Conservation (phyloP, 2,113 vertebrate genomes). For the Saccopteryx bilineata region DNA sequence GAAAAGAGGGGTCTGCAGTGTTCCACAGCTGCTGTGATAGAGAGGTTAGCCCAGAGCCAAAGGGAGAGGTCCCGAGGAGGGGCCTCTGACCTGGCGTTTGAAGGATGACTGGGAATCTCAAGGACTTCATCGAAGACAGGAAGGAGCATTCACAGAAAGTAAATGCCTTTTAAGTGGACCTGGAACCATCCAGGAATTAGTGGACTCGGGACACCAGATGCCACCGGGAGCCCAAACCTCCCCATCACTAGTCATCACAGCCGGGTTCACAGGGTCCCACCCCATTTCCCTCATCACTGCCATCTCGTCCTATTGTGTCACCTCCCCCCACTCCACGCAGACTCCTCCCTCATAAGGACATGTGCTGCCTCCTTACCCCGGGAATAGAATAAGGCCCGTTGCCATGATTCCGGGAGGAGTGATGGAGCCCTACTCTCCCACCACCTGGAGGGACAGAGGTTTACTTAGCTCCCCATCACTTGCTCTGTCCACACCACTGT, state of each 20-base stretch:
- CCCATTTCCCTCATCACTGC: background rate
- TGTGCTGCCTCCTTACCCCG: fast-evolving
- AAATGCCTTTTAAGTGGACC: background rate
- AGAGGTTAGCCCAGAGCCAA: background rate
- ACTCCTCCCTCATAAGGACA: background rate
- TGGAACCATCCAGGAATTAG: background rate
- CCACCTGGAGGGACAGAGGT: background rate
- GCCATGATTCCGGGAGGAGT: background rate
- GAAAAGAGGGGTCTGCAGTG: background rate
- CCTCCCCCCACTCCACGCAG: background rate
- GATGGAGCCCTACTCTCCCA: background rate
- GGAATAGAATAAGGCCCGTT: background rate
- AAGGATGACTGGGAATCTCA: background rate
- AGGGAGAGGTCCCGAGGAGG: background rate
- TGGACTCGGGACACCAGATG: background rate
- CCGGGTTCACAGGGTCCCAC: background rate
- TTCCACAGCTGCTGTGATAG: background rate
- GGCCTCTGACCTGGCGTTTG: background rate
- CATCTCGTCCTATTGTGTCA: background rate
- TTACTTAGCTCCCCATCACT: background rate
- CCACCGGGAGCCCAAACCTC: background rate
- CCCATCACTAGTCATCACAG: background rate
- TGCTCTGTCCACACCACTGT: background rate
- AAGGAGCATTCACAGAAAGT: background rate
- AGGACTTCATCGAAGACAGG: background rate